These are phyloP conservation scores for Penaeus indicus DNA, from an alignment of 1,140 invertebrate species.

Conservation along the genomic window DNA sequence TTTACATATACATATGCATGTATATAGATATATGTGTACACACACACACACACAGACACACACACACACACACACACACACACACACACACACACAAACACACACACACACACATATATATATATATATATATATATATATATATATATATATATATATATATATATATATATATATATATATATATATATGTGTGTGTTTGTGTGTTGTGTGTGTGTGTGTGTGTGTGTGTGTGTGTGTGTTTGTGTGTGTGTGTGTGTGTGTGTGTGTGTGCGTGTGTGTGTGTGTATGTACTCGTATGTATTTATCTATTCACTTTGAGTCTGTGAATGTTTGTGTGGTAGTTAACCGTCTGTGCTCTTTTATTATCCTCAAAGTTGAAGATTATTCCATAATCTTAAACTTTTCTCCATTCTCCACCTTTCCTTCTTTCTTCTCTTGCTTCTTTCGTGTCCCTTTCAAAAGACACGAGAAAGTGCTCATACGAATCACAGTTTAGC, in stretches of 20 bases:
- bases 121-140: constrained; percentile 30
- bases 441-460: too few relatives aligned
- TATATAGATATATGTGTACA: constrained; percentile 23
- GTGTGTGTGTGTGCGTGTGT: background rate
- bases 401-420: too few relatives aligned
- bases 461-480: too few relatives aligned
- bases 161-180: constrained; percentile 16
- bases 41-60: background rate
- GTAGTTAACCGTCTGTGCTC: too few relatives aligned
- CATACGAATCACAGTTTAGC: too few relatives aligned
- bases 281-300: background rate
- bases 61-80: constrained; percentile 17
- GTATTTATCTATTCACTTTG: background rate
- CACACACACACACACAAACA: background rate
- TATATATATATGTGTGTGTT: constrained; percentile 3
- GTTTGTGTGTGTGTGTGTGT: background rate
- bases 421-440: too few relatives aligned
- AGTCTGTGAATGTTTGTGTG: background rate
- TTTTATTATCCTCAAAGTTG: too few relatives aligned
- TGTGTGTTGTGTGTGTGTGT: background rate
- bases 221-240: background rate
- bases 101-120: constrained; percentile 1
- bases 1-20: constrained; percentile 9
- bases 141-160: constrained; percentile 30
- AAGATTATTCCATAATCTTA: too few relatives aligned